These are phyloP conservation scores for Periparus ater DNA, from an alignment of 2,797 vertebrate genomes.

Conservation along the genomic window DNA sequence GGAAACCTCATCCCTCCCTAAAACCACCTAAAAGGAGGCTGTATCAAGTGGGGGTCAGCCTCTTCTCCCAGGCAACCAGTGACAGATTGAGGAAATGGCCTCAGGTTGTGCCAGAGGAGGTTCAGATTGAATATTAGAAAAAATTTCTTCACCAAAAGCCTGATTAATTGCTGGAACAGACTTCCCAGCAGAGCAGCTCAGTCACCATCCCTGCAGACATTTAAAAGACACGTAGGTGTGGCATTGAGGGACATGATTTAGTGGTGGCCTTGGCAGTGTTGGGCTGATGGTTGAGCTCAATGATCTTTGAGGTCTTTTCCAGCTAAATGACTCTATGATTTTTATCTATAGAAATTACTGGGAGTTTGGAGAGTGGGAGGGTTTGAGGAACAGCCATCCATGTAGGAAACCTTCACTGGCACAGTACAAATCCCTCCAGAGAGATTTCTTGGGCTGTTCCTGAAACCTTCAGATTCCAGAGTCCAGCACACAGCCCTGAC, in stretches of 20 bases:
- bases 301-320: background rate
- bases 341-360: background rate
- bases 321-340: background rate
- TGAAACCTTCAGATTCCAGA: background rate
- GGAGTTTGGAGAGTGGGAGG: background rate
- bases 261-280: background rate
- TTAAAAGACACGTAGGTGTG: background rate
- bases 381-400: background rate
- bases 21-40: background rate
- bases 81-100: background rate
- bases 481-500: background rate
- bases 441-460: background rate
- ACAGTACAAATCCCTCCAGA: background rate
- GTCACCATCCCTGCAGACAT: background rate
- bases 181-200: background rate
- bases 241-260: background rate
- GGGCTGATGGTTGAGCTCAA: background rate
- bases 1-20: background rate
- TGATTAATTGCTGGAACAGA: fast-evolving
- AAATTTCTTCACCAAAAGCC: background rate
- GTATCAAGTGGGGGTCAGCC: background rate
- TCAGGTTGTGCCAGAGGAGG: background rate
- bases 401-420: background rate
- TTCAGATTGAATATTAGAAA: background rate
- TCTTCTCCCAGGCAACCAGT: background rate